These are phyloP conservation scores for Calliphora vicina DNA, from an alignment of 1,140 invertebrate species.

Conservation along the genomic window DNA sequence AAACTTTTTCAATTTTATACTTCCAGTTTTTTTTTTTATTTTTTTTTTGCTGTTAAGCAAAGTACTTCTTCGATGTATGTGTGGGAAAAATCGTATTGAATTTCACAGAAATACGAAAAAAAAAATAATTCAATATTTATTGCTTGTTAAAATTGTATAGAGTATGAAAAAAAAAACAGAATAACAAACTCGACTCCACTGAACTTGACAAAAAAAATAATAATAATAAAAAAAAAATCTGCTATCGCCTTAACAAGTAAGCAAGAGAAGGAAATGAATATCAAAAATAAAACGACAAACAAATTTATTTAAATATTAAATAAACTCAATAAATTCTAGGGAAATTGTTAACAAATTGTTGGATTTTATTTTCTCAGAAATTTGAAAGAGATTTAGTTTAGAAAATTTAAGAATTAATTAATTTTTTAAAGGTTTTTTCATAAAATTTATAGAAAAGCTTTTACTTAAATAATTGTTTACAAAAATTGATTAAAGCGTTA, in stretches of 20 bases:
- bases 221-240: background rate
- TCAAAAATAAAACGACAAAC: background rate
- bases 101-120: background rate
- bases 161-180: background rate
- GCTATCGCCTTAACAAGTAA: background rate
- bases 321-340: background rate
- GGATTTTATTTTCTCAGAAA: background rate
- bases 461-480: too few relatives aligned
- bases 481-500: too few relatives aligned
- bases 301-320: constrained; percentile 15
- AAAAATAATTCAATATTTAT: constrained; percentile 11
- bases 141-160: background rate
- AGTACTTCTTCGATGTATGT: background rate
- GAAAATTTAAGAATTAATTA: too few relatives aligned
- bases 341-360: background rate
- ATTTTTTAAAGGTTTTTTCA: too few relatives aligned
- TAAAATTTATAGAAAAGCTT: too few relatives aligned
- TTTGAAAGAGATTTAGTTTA: too few relatives aligned
- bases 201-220: background rate
- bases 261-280: background rate
- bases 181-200: background rate
- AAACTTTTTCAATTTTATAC: constrained; percentile 1
- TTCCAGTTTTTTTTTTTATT: background rate
- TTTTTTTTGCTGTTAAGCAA: background rate
- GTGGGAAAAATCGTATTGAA: background rate